These are phyloP conservation scores for Gorsachius magnificus DNA, from an alignment of 2,797 vertebrate genomes.

Conservation along the genomic window DNA sequence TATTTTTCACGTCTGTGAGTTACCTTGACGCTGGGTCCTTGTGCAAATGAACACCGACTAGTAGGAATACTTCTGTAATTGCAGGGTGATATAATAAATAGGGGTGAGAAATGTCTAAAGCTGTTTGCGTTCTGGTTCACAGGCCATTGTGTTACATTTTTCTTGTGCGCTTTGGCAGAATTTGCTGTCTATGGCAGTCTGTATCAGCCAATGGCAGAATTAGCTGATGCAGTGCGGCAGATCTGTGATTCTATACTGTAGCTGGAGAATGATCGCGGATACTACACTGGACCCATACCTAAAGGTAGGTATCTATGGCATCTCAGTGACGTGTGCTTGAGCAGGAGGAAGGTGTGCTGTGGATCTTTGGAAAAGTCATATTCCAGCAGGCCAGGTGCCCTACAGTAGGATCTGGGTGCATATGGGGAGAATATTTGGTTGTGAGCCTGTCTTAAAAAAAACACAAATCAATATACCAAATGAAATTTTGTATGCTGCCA, in stretches of 20 bases:
- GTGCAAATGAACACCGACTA: neutral
- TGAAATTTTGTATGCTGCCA: neutral
- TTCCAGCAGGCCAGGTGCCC: neutral
- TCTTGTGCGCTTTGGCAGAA: neutral
- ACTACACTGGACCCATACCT: neutral
- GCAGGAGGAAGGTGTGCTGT: neutral
- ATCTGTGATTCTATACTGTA: neutral
- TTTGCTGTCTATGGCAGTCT: neutral
- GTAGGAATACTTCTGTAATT: neutral
- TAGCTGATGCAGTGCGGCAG: neutral
- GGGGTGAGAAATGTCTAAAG: neutral
- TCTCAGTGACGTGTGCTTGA: neutral
- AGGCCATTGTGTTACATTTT: neutral
- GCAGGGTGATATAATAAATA: neutral
- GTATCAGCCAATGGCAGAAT: neutral
- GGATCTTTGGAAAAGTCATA: neutral
- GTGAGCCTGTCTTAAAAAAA: neutral
- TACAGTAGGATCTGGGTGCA: neutral
- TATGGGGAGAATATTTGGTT: neutral
- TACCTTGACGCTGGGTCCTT: neutral
- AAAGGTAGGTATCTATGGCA: neutral
- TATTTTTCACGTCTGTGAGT: neutral
- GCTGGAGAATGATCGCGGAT: neutral
- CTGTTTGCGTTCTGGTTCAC: neutral
- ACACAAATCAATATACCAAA: neutral